Conservation (phyloP, 2,113 vertebrate genomes). For the Trochalopteron elliotii region DNA sequence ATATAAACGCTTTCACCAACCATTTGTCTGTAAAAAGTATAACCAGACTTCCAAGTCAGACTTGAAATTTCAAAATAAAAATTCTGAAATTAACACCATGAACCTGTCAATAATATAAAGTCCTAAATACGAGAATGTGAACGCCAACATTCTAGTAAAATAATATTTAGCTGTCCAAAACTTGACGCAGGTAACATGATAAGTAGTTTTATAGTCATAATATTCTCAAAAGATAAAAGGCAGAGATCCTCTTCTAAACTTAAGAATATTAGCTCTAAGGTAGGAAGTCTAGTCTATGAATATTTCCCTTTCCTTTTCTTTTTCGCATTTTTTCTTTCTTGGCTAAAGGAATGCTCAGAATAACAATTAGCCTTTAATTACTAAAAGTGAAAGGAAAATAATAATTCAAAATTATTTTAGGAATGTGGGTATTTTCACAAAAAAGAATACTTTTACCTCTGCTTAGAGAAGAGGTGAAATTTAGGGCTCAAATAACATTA, state of each 20-base stretch:
- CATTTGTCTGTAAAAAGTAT: background rate
- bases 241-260: background rate
- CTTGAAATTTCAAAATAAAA: background rate
- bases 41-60: background rate
- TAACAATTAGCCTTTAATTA: background rate
- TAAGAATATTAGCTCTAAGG: background rate
- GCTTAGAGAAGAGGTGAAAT: background rate
- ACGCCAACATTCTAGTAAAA: background rate
- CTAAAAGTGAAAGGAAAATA: background rate
- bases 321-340: background rate
- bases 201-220: background rate
- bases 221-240: background rate
- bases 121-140: background rate
- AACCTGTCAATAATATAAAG: background rate
- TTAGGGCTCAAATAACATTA: background rate
- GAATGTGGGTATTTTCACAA: background rate
- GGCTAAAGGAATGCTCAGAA: background rate
- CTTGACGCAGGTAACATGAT: background rate
- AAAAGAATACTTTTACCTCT: background rate
- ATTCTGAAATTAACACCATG: background rate
- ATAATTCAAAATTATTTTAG: background rate
- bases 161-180: background rate
- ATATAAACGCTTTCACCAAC: background rate
- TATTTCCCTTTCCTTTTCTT: background rate
- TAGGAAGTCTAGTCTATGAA: background rate